Evolutionary conservation across 1,140 invertebrate species (phyloP).

Genomic region (Dendroctonus valens): DNA sequence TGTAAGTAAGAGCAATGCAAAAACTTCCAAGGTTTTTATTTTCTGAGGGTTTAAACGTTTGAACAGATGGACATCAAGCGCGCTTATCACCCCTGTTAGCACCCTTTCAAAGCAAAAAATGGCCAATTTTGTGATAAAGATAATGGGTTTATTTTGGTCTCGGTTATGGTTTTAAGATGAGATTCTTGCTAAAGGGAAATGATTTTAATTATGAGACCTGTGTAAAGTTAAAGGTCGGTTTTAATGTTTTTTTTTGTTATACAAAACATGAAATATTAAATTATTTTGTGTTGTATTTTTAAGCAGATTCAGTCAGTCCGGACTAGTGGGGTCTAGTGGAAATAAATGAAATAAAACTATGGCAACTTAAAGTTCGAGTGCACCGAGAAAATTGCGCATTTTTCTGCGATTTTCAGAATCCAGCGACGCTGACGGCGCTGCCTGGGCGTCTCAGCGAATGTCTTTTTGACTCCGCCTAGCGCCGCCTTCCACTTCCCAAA

Average conservation of each 20-base stretch:
- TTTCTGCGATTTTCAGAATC: conserved; percentile 18
- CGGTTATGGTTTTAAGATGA: conserved; percentile 25
- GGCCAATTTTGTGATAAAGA: conserved; percentile 30
- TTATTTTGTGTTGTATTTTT: not conserved
- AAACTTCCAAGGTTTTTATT: conserved; percentile 13
- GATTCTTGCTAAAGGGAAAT: conserved; percentile 3
- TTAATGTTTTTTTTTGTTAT: not conserved
- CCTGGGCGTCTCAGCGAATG: conserved; percentile 23
- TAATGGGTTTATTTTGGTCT: conserved; percentile 27
- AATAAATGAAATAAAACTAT: no score
- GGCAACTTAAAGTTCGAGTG: not conserved
- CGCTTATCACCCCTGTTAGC: conserved; percentile 26
- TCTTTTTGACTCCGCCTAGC: conserved; percentile 26
- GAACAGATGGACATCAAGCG: conserved; percentile 24
- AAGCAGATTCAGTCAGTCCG: no score
- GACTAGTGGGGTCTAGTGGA: no score
- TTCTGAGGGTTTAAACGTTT: conserved; percentile 23
- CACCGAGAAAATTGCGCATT: conserved; percentile 20
- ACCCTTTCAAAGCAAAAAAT: conserved; percentile 27
- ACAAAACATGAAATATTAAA: not conserved
- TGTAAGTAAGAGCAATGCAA: conserved; percentile 4
- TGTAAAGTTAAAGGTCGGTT: not conserved
- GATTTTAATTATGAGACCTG: conserved; percentile 5
- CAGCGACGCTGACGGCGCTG: conserved; percentile 16
- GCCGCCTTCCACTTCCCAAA: conserved; percentile 26